Conservation (phyloP, 2,888 invertebrate species). For the Drosophila subquinaria region DNA sequence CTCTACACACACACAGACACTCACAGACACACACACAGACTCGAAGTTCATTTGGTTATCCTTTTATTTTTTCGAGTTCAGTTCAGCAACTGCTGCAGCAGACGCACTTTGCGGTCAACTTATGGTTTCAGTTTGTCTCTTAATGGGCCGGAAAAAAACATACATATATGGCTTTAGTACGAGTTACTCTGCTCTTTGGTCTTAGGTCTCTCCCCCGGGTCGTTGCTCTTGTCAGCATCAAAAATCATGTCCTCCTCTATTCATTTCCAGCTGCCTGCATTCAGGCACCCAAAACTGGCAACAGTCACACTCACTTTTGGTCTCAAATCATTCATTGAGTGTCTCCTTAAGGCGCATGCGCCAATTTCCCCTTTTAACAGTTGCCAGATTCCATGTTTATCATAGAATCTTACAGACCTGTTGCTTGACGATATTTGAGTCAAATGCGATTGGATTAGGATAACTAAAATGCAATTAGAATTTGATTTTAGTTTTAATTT, state of each 20-base stretch:
- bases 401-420: slow-evolving; percentile 39
- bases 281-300: slow-evolving; percentile 14
- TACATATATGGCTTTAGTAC: slow-evolving; percentile 36
- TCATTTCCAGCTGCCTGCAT: slow-evolving; percentile 23
- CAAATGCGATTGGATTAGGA: not conserved
- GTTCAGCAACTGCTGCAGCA: slow-evolving; percentile 23
- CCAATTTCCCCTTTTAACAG: slow-evolving; percentile 8
- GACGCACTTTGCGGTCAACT: slow-evolving; percentile 51
- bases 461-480: not conserved
- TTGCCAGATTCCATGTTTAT: slow-evolving; percentile 32
- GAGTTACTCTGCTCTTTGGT: slow-evolving; percentile 1
- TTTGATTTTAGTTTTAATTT: not conserved
- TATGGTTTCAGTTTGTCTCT: slow-evolving; percentile 50
- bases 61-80: slow-evolving; percentile 6
- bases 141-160: slow-evolving; percentile 60
- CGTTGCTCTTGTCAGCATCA: slow-evolving; percentile 40
- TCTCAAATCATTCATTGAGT: slow-evolving; percentile 30
- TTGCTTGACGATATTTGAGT: slow-evolving; percentile 35
- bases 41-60: slow-evolving; percentile 23
- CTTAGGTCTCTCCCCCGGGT: slow-evolving; percentile 35
- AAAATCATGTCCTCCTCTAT: slow-evolving; percentile 31
- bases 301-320: slow-evolving; percentile 11
- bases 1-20: not conserved
- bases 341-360: slow-evolving; percentile 37
- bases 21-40: not conserved